These are phyloP conservation scores for Nibea coibor DNA, from an alignment of 2,113 vertebrate species.

Conservation along the genomic window DNA sequence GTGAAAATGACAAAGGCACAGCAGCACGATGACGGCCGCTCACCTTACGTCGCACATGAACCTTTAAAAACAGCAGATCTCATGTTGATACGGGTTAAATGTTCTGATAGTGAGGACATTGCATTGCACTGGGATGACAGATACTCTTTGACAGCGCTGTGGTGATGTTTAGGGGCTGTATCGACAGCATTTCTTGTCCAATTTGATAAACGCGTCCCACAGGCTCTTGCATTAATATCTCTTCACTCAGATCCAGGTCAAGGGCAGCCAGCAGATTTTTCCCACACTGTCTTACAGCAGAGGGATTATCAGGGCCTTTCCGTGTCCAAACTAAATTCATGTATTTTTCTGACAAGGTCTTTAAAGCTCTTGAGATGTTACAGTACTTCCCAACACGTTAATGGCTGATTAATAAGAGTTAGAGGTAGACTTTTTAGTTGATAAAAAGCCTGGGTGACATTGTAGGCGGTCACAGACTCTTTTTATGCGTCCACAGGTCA, in stretches of 20 bases:
- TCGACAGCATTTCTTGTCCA: neutral
- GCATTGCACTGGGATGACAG: neutral
- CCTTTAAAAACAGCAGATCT: constrained; percentile 1
- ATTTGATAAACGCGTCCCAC: neutral
- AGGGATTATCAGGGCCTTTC: constrained; percentile 2
- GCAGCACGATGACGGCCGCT: neutral
- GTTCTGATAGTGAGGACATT: neutral
- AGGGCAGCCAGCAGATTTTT: neutral
- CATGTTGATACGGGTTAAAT: neutral
- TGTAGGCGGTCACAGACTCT: constrained; percentile 23
- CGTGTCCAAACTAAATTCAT: neutral
- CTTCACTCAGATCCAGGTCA: constrained; percentile 3
- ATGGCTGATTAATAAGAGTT: constrained; percentile 4
- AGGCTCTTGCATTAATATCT: neutral
- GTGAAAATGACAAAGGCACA: constrained; percentile 31
- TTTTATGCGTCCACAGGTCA: constrained; percentile 41
- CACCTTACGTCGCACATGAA: neutral
- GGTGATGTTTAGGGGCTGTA: neutral
- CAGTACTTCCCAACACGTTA: neutral
- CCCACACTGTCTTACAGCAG: constrained; percentile 2
- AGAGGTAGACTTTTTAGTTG: neutral
- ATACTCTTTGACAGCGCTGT: neutral
- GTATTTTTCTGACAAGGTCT: constrained; percentile 14
- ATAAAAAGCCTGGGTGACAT: constrained; percentile 28
- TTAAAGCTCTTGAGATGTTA: constrained; percentile 17